Percentiles rank a stretch among this genome's conserved stretches.
These are phyloP conservation scores for Daphoenositta chrysoptera DNA, from an alignment of 2,113 vertebrate genomes.

Conservation along the genomic window DNA sequence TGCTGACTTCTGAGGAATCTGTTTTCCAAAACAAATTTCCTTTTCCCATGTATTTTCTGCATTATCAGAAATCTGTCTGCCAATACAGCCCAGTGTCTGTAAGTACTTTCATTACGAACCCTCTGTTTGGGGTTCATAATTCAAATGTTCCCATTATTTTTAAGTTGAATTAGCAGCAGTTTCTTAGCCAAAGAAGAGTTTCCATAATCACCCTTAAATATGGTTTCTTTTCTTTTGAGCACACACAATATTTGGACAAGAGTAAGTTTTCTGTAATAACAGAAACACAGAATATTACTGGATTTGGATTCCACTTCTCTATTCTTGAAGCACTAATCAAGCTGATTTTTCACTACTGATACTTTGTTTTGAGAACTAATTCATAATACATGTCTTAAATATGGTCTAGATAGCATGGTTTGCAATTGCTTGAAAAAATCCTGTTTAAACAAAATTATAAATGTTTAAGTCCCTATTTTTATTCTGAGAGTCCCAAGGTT, in stretches of 20 bases:
- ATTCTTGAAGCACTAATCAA: not conserved
- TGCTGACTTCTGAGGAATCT: not conserved
- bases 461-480: not conserved
- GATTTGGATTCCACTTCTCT: not conserved
- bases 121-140: not conserved
- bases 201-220: not conserved
- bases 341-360: not conserved
- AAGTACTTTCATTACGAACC: not conserved
- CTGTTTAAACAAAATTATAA: not conserved
- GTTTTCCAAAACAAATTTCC: not conserved
- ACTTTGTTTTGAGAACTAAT: not conserved
- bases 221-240: not conserved
- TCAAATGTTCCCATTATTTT: not conserved
- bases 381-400: not conserved
- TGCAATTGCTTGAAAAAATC: not conserved
- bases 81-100: not conserved
- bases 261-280: not conserved
- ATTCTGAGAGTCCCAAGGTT: not conserved
- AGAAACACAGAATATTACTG: not conserved
- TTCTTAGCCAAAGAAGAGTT: not conserved
- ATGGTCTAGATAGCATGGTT: not conserved
- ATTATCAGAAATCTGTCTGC: not conserved
- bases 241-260: not conserved
- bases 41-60: not conserved
- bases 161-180: not conserved